phyloP scores from a whole-genome alignment of 2,113 vertebrate species.

The Chaetops frenatus region DNA sequence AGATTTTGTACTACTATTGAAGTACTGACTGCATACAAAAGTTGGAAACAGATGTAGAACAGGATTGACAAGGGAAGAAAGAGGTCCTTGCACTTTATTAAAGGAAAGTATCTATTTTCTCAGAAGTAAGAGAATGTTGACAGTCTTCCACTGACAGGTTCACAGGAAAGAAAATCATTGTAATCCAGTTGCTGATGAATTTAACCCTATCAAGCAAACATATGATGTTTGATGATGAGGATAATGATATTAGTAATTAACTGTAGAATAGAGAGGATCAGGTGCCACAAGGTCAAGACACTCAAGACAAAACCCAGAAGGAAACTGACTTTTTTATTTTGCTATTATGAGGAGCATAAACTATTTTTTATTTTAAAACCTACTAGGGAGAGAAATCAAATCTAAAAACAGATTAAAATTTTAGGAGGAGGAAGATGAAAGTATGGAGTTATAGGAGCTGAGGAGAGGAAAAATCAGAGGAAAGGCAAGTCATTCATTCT shows the following conservation, averaged over 20 bases:
- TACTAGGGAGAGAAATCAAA: background rate
- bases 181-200: background rate
- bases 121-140: background rate
- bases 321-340: fast-evolving
- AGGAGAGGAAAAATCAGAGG: background rate
- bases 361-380: background rate
- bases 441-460: background rate
- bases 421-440: background rate
- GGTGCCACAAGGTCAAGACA: background rate
- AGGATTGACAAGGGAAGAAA: background rate
- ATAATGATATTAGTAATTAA: background rate
- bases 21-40: background rate
- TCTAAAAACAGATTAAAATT: background rate
- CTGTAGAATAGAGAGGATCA: background rate
- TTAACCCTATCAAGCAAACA: background rate
- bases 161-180: background rate
- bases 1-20: background rate
- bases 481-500: background rate
- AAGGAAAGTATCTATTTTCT: background rate
- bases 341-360: background rate
- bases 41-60: background rate
- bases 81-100: background rate
- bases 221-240: background rate
- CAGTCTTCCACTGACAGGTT: background rate
- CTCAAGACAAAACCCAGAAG: background rate